Conservation (phyloP, 2,113 vertebrate genomes). For the Colossoma macropomum region DNA sequence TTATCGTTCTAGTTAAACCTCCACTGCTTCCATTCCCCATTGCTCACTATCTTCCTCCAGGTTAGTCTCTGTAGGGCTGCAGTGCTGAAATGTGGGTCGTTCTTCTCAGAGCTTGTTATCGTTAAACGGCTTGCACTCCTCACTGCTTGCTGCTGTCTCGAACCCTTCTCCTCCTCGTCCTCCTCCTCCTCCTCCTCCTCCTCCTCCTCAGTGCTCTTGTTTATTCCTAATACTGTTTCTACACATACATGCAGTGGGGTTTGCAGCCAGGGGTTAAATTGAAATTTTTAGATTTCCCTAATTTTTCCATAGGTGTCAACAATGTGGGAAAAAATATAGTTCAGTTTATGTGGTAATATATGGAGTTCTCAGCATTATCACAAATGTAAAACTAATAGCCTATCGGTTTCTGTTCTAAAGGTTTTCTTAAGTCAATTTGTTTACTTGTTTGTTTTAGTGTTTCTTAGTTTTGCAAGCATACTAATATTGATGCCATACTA, state of each 20-base stretch:
- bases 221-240: slow-evolving; percentile 20
- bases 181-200: too few species aligned
- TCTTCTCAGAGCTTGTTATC: slow-evolving; percentile 53
- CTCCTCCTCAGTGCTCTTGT: not conserved
- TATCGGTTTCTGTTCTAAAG: too few species aligned
- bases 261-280: not conserved
- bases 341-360: too few species aligned
- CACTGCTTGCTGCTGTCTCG: not conserved
- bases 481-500: too few species aligned
- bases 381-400: too few species aligned
- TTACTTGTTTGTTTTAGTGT: too few species aligned
- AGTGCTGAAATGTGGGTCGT: slow-evolving; percentile 60
- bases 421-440: too few species aligned
- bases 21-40: slow-evolving; percentile 5
- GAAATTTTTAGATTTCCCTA: too few species aligned
- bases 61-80: slow-evolving; percentile 8
- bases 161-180: not conserved
- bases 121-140: slow-evolving; percentile 34
- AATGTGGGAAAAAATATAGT: too few species aligned
- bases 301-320: too few species aligned
- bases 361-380: too few species aligned
- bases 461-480: too few species aligned
- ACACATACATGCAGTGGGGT: not conserved
- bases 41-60: slow-evolving; percentile 29
- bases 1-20: not conserved